Evolutionary conservation across 1,140 invertebrate species (phyloP).

Genomic region (Drosophila paulistorum): DNA sequence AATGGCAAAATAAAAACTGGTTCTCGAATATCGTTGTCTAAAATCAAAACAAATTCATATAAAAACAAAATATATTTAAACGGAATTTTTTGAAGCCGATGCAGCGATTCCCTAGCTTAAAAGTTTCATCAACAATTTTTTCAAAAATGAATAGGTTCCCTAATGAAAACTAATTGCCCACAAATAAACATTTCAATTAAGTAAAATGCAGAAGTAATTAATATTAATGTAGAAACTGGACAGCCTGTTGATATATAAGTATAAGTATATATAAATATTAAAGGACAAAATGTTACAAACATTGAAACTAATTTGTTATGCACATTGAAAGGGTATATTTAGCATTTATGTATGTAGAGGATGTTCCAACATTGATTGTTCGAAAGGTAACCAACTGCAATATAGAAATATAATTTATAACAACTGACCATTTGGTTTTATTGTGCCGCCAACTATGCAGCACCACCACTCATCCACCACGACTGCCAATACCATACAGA

Average conservation of each 20-base stretch:
- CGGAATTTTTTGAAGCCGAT: too few species aligned
- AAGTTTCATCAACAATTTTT: too few species aligned
- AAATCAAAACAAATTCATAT: constrained; percentile 71
- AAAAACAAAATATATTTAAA: constrained; percentile 28
- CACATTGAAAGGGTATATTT: constrained; percentile 16
- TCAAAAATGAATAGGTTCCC: neutral
- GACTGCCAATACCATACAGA: constrained; percentile 9
- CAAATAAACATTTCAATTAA: too few species aligned
- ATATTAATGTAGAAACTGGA: too few species aligned
- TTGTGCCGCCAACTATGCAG: constrained; percentile 21
- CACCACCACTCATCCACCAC: neutral
- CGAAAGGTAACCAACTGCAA: constrained; percentile 57
- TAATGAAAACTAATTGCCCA: too few species aligned
- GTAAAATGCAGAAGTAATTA: too few species aligned
- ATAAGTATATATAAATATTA: too few species aligned
- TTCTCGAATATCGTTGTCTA: constrained; percentile 52
- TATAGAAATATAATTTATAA: constrained; percentile 76
- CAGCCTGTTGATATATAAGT: too few species aligned
- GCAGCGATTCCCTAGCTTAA: neutral
- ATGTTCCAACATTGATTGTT: constrained; percentile 23
- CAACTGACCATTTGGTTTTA: constrained; percentile 61
- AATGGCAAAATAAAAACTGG: constrained; percentile 71
- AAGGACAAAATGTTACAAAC: neutral
- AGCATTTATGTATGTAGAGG: constrained; percentile 8
- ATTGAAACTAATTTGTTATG: neutral